These are phyloP conservation scores for Caranx ignobilis DNA, from an alignment of 2,113 vertebrate genomes.

Conservation along the genomic window DNA sequence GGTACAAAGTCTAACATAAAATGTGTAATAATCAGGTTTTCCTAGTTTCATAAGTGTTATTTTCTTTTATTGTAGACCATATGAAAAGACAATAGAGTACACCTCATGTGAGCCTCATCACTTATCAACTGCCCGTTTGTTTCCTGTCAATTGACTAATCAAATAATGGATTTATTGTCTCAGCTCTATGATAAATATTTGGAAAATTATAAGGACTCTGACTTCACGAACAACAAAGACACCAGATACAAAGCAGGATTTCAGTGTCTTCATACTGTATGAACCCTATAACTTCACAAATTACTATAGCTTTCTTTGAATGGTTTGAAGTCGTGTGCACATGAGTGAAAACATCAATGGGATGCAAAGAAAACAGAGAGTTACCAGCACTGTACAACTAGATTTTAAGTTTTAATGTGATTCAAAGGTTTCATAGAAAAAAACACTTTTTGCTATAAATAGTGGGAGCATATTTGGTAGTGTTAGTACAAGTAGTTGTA, in stretches of 20 bases:
- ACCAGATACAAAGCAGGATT: too few relatives aligned
- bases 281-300: not conserved
- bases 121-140: not conserved
- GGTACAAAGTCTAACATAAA: not conserved
- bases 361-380: not conserved
- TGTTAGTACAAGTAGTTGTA: conserved; percentile 62
- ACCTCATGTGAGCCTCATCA: not conserved
- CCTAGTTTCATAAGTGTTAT: not conserved
- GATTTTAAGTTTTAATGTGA: not conserved
- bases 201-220: too few relatives aligned
- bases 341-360: not conserved
- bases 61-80: not conserved
- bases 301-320: not conserved
- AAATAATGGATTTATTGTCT: too few relatives aligned
- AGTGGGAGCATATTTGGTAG: conserved; percentile 53
- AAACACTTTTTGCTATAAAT: conserved; percentile 37
- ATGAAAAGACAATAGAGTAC: too few relatives aligned
- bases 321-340: not conserved
- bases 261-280: too few relatives aligned
- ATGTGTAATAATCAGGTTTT: too few relatives aligned
- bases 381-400: not conserved
- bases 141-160: not conserved
- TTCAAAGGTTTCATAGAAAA: not conserved
- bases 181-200: too few relatives aligned
- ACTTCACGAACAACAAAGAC: too few relatives aligned